Percentiles rank a stretch among this genome's conserved stretches.
Conservation (phyloP, 2,888 invertebrate genomes). For the Allacma fusca region DNA sequence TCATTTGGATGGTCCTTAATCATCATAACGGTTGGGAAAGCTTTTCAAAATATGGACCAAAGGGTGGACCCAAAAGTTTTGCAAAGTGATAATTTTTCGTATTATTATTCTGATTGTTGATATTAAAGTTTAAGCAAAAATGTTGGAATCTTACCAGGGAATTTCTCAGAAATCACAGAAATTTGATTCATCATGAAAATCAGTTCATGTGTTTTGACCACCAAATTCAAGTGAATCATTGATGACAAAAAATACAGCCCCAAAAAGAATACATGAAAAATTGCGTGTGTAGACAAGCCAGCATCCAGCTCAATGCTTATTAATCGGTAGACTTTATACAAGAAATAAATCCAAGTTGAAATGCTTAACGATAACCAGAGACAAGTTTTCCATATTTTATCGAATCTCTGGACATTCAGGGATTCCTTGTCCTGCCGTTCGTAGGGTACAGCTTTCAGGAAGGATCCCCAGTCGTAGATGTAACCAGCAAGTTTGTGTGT, state of each 20-base stretch:
- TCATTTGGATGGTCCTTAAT: too few species aligned
- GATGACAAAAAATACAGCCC: not conserved
- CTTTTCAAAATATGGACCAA: too few species aligned
- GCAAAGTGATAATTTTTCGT: too few species aligned
- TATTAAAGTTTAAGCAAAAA: too few species aligned
- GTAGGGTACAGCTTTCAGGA: too few species aligned
- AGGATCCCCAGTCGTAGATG: too few species aligned
- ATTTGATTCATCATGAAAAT: conserved; percentile 27
- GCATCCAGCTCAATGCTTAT: not conserved
- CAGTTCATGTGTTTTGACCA: not conserved
- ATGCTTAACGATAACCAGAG: not conserved
- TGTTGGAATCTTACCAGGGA: not conserved
- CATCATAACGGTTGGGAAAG: too few species aligned
- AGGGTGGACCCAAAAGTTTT: too few species aligned
- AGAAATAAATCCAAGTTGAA: not conserved
- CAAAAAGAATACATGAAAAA: not conserved
- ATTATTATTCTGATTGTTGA: too few species aligned
- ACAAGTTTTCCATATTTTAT: not conserved
- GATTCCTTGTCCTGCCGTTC: not conserved
- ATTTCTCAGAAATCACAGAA: not conserved
- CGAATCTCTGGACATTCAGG: not conserved
- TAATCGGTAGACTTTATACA: not conserved
- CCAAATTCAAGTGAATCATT: conserved; percentile 10
- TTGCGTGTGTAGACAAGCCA: not conserved
- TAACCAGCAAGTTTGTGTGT: too few species aligned